Evolutionary conservation across 2,113 vertebrate species (phyloP), one percentile per base, ranked within the genome.

Genomic region (Equus quagga): DNA sequence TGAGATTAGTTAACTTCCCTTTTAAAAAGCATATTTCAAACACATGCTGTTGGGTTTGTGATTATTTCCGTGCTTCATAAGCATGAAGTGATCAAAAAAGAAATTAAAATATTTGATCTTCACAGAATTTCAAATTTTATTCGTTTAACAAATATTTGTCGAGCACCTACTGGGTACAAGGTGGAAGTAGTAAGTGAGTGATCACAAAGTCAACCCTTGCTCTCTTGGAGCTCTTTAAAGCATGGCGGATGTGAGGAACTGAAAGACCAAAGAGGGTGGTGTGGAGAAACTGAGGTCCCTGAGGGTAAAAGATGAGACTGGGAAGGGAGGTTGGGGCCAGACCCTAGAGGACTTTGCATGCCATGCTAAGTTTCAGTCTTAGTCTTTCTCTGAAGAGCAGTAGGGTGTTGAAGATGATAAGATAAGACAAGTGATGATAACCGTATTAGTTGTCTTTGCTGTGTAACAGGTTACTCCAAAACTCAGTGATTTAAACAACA

Each of bases 81-180:
- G 18, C 31, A n/a, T 60, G 6, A 88, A 70, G 31, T 56, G 60
- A 69, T 94, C 44, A 91, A 88, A 76, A 85, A n/a, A 60, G 28
- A 95, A 88, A 70, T 80, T 49, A 89, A 95, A 93, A 73, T 86
- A 46, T 65, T 89, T 82, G n/a, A 49, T 89, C 41, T 72, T 91
- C 58, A 44, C 49, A 91, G 26, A 83, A 95, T 78, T 69, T 88
- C 67, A 90, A 81, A n/a, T 18, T 73, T 89, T 5, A 21, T 69
- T 94, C 94, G 81, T 62, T 88, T 49, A 76, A 86, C 41, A 81
- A 64, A 49, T 94, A 90, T 56, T 86, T 92, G 26, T 88, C 41
- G 75, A 94, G 64, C 11, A 46, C 64, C 76, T 87, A 46, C 21
- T 94, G 11, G 60, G 60, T 65, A 72, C 7, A 81, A 76, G 60